Evolutionary conservation across 2,888 invertebrate genomes (phyloP).

Genomic region (Chymomyza fuscimana): DNA sequence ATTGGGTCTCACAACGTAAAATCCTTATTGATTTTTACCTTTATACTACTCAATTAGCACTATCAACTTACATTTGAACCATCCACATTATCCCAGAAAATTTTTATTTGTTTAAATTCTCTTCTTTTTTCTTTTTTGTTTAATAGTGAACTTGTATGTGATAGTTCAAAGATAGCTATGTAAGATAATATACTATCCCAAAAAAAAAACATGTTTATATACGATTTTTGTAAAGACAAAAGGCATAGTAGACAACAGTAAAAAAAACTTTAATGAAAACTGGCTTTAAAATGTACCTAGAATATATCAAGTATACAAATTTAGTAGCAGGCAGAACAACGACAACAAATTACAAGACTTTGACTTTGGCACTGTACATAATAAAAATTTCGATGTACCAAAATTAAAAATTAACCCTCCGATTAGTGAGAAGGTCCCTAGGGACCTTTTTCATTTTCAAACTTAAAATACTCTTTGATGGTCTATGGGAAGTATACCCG

Average conservation of each 20-base stretch:
- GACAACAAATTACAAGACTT: not conserved
- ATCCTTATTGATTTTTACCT: no score
- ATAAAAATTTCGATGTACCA: not conserved
- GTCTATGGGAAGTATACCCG: no score
- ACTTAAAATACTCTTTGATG: no score
- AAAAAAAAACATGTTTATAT: slow-evolving; percentile 3
- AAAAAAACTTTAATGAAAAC: slow-evolving; percentile 7
- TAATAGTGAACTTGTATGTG: slow-evolving; percentile 72
- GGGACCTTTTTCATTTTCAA: no score
- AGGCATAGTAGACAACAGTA: slow-evolving; percentile 13
- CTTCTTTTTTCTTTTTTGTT: slow-evolving; percentile 39
- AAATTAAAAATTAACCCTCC: not conserved
- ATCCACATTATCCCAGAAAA: no score
- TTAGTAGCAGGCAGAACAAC: not conserved
- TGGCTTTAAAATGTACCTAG: slow-evolving; percentile 33
- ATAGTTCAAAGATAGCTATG: slow-evolving; percentile 73
- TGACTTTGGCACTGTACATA: not conserved
- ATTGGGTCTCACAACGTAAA: no score
- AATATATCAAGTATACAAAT: not conserved
- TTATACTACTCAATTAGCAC: no score
- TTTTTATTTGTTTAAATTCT: slow-evolving; percentile 18
- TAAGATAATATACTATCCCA: slow-evolving; percentile 38
- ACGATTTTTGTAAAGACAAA: slow-evolving; percentile 4
- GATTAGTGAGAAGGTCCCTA: no score
- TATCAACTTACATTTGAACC: no score